A percentile compares a stretch with the other conserved stretches of the same genome.
Conservation (phyloP, 2,888 invertebrate genomes). For the Zygothrica quintamaculata region DNA sequence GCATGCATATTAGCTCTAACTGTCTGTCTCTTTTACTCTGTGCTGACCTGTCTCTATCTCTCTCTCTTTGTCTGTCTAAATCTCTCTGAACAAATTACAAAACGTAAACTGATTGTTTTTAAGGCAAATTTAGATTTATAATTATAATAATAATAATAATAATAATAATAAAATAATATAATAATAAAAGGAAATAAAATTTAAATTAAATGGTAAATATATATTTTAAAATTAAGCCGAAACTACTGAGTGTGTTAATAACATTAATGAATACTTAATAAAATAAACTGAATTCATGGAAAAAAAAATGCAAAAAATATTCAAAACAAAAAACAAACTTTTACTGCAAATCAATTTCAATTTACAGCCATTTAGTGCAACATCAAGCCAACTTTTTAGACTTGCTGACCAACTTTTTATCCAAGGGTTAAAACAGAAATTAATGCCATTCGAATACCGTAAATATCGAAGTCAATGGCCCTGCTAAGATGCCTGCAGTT, state of each 20-base stretch:
- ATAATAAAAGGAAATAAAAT: too few relatives aligned
- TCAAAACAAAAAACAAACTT: not conserved
- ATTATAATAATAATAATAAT: too few relatives aligned
- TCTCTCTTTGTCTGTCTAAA: constrained; percentile 7
- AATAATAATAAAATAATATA: too few relatives aligned
- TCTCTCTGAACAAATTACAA: constrained; percentile 42
- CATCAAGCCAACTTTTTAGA: constrained; percentile 33
- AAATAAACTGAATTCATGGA: constrained; percentile 67
- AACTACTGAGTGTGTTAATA: constrained; percentile 80
- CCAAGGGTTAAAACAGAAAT: constrained; percentile 58
- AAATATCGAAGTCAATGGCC: constrained; percentile 4
- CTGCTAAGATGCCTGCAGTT: constrained; percentile 10
- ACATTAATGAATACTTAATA: constrained; percentile 71
- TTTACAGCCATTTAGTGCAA: constrained; percentile 9
- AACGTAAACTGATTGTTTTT: constrained; percentile 78
- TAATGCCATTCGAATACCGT: constrained; percentile 47
- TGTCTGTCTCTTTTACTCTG: not conserved
- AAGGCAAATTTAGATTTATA: constrained; percentile 66
- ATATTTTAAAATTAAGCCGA: constrained; percentile 65
- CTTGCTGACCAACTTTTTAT: constrained; percentile 32
- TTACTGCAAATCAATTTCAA: constrained; percentile 45
- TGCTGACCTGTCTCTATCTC: constrained; percentile 2
- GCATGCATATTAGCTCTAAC: too few relatives aligned
- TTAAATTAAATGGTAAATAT: constrained; percentile 63
- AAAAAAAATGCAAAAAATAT: constrained; percentile 5